A percentile compares a stretch with the other conserved stretches of the same genome.
phyloP scores from a whole-genome alignment of 2,797 vertebrate species.

The Tympanoctomys barrerae region DNA sequence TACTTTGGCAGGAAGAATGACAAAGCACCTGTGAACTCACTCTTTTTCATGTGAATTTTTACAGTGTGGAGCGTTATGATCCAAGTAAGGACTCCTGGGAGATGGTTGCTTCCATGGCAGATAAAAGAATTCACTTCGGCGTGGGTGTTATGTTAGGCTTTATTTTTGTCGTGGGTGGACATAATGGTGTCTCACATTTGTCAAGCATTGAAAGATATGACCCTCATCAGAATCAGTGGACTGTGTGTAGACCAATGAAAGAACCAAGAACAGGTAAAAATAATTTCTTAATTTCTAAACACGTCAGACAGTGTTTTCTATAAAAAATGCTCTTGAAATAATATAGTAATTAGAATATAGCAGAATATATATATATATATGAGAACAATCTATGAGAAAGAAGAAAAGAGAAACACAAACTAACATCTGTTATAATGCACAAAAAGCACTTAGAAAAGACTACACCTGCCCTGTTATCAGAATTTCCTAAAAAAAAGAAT shows the following conservation, averaged over 20 bases:
- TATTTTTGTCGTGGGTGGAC: constrained; percentile 98
- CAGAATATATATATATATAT: background rate
- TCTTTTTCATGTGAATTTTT: constrained; percentile 71
- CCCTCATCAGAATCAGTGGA: constrained; percentile 99
- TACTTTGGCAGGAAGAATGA: constrained; percentile 50
- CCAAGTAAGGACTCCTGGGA: constrained; percentile 98
- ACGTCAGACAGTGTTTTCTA: background rate
- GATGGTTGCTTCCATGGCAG: constrained; percentile 97
- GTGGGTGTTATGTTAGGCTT: constrained; percentile 98
- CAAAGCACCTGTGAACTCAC: constrained; percentile 66
- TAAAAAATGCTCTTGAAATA: constrained; percentile 21
- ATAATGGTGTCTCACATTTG: constrained; percentile 98
- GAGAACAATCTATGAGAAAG: background rate
- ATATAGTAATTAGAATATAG: constrained; percentile 9
- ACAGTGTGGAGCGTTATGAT: constrained; percentile 97
- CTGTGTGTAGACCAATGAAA: constrained; percentile 97
- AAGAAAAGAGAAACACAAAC: background rate
- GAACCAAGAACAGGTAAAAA: constrained; percentile 97
- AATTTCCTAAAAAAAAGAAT: constrained; percentile 55
- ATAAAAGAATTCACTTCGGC: constrained; percentile 98
- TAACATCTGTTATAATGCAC: background rate
- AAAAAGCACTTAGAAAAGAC: background rate
- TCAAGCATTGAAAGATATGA: constrained; percentile 99
- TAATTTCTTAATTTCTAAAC: constrained; percentile 47
- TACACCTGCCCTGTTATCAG: background rate